These are phyloP conservation scores for Maccullochella peelii DNA, from an alignment of 2,113 vertebrate species.

Conservation along the genomic window DNA sequence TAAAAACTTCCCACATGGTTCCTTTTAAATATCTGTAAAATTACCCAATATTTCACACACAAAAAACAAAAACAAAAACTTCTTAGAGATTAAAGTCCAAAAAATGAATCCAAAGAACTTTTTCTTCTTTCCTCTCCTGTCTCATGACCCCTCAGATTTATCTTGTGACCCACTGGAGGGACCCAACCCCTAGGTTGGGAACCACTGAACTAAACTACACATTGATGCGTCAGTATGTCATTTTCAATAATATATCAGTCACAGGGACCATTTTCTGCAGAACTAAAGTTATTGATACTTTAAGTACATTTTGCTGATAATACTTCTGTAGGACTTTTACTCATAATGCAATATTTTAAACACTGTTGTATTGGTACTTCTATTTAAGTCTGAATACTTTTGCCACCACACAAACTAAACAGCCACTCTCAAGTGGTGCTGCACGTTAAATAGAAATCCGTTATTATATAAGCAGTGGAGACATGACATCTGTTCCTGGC, in stretches of 20 bases:
- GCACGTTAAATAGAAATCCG: conserved; percentile 32
- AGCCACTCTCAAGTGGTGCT: neutral
- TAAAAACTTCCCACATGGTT: neutral
- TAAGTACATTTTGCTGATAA: neutral
- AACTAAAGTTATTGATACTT: neutral
- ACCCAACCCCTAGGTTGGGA: neutral
- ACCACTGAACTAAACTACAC: neutral
- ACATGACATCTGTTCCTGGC: conserved; percentile 77
- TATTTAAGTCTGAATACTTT: neutral
- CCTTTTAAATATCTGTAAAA: neutral
- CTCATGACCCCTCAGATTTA: neutral
- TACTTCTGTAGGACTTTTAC: neutral
- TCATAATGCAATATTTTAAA: neutral
- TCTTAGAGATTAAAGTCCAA: neutral
- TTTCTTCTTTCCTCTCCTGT: neutral
- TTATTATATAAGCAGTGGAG: conserved; percentile 62
- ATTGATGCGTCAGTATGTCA: neutral
- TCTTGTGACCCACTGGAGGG: neutral
- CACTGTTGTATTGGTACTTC: neutral
- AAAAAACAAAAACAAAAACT: no score
- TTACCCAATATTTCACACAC: neutral
- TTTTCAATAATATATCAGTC: neutral
- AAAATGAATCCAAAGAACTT: neutral
- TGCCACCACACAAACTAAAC: conserved; percentile 3
- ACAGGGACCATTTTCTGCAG: neutral